Evolutionary conservation across 1,140 invertebrate genomes (phyloP).

Genomic region (Atta cephalotes): DNA sequence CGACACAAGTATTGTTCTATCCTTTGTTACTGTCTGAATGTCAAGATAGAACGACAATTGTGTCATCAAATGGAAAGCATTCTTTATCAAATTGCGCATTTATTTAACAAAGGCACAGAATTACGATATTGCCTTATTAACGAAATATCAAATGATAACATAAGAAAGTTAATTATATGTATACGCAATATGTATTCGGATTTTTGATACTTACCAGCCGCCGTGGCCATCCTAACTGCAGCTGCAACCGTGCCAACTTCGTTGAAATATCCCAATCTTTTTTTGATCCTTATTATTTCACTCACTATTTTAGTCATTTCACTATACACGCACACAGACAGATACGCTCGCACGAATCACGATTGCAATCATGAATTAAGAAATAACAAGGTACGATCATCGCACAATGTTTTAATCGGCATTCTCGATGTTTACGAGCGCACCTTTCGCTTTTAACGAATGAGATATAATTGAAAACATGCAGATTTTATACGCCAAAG

Average conservation of each 20-base stretch:
- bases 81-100: background rate
- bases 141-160: background rate
- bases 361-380: constrained; percentile 6
- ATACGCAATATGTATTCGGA: background rate
- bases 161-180: background rate
- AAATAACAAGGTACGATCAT: background rate
- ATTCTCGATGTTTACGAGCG: background rate
- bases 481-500: background rate
- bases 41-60: too few relatives aligned
- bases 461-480: background rate
- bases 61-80: too few relatives aligned
- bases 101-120: background rate
- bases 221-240: background rate
- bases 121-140: background rate
- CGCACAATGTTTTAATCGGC: background rate
- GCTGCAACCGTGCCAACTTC: background rate
- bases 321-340: background rate
- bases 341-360: background rate
- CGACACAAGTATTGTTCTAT: too few relatives aligned
- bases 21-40: too few relatives aligned
- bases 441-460: background rate
- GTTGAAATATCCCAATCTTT: background rate
- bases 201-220: background rate
- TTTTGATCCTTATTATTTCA: background rate
- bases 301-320: background rate